A percentile compares a stretch with the other conserved stretches of the same genome.
Evolutionary conservation across 2,888 invertebrate species (phyloP).

Genomic region (Sesia apiformis): DNA sequence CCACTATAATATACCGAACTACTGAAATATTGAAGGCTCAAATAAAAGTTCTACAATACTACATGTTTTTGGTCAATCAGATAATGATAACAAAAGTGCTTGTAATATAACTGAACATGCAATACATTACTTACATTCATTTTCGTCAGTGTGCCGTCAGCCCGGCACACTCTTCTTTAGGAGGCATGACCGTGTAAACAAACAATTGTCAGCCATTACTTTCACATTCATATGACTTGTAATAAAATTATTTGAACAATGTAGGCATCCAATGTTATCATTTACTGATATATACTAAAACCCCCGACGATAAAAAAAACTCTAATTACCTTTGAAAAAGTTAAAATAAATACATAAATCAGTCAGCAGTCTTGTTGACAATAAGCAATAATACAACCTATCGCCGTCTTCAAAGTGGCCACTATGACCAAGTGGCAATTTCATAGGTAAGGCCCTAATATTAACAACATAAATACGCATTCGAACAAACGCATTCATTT

Average conservation of each 20-base stretch:
- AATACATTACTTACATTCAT: constrained; percentile 34
- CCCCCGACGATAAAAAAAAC: background rate
- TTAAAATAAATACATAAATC: no score
- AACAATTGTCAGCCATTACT: constrained; percentile 34
- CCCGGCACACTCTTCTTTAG: constrained; percentile 49
- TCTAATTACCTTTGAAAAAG: no score
- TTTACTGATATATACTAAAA: constrained; percentile 31
- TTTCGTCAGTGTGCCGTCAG: constrained; percentile 44
- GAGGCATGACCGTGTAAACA: constrained; percentile 40
- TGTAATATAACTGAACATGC: constrained; percentile 29
- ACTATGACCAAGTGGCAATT: no score
- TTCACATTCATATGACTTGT: constrained; percentile 2
- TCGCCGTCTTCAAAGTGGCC: no score
- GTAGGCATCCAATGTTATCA: constrained; percentile 39
- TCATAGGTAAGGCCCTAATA: no score
- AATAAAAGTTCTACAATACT: constrained; percentile 2
- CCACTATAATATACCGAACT: constrained; percentile 1
- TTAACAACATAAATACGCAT: no score
- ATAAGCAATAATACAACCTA: no score
- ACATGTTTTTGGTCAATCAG: constrained; percentile 36
- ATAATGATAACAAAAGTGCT: constrained; percentile 56
- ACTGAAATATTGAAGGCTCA: constrained; percentile 3
- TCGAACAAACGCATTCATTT: no score
- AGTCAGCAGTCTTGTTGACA: background rate
- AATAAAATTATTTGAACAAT: constrained; percentile 7